phyloP scores from a whole-genome alignment of 2,888 invertebrate genomes.

The Dicyrtoma fusca region DNA sequence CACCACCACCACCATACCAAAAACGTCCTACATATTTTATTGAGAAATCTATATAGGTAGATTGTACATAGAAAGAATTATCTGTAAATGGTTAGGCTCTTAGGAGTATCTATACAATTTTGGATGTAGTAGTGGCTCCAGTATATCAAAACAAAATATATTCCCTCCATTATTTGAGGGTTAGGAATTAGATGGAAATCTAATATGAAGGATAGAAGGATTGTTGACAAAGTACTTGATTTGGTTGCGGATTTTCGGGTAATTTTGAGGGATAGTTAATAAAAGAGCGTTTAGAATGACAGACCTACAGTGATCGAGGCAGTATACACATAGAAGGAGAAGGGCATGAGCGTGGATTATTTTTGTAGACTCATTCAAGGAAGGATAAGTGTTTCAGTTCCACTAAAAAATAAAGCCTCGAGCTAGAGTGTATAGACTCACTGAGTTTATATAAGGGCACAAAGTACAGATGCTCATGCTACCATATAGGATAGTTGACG shows the following conservation, averaged over 20 bases:
- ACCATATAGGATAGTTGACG: too few relatives aligned
- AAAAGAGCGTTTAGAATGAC: conserved; percentile 24
- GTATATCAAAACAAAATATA: too few relatives aligned
- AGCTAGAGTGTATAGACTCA: conserved; percentile 2
- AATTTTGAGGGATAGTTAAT: conserved; percentile 29
- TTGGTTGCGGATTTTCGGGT: conserved; percentile 34
- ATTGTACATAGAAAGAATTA: too few relatives aligned
- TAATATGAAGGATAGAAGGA: conserved; percentile 33
- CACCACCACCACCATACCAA: too few relatives aligned
- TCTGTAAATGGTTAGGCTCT: too few relatives aligned
- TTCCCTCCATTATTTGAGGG: background rate
- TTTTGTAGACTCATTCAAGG: conserved; percentile 5
- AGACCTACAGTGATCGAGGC: too few relatives aligned
- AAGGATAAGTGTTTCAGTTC: conserved; percentile 12
- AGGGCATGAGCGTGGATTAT: conserved; percentile 16
- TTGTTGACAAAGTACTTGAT: conserved; percentile 44
- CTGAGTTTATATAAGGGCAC: too few relatives aligned
- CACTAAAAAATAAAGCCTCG: conserved; percentile 8
- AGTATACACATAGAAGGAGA: background rate
- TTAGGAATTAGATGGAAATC: conserved; percentile 15
- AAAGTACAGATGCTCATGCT: too few relatives aligned
- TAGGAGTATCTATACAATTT: too few relatives aligned
- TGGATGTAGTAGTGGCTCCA: too few relatives aligned
- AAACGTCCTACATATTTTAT: too few relatives aligned
- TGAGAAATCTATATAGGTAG: too few relatives aligned